Evolutionary conservation across 64 coral and sea anemone species (phyloP).

Genomic region (Porites lutea): DNA sequence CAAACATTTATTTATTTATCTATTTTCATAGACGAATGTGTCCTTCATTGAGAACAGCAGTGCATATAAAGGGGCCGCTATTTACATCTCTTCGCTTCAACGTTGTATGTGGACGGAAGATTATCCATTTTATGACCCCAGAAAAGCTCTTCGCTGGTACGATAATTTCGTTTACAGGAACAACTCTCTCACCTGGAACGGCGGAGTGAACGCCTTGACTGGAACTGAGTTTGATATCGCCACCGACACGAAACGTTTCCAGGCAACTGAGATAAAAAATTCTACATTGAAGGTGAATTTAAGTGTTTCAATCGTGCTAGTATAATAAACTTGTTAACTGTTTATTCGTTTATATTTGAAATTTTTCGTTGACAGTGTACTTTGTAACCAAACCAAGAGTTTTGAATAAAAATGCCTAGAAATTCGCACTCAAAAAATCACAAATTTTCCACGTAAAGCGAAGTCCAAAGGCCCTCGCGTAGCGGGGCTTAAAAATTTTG

Average conservation of each 20-base stretch:
- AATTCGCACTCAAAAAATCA: too few relatives aligned
- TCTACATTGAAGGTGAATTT: not conserved
- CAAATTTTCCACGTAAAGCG: too few relatives aligned
- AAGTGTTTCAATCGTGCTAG: not conserved
- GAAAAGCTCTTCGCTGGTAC: slow-evolving; percentile 81
- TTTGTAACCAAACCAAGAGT: too few relatives aligned
- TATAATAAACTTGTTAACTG: too few relatives aligned
- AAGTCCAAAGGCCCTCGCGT: too few relatives aligned
- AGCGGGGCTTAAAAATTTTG: too few relatives aligned
- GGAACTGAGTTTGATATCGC: slow-evolving; percentile 85
- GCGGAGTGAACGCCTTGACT: not conserved
- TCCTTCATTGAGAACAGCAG: slow-evolving; percentile 79
- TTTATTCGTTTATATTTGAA: too few relatives aligned
- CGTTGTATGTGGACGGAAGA: slow-evolving; percentile 84
- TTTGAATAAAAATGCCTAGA: too few relatives aligned
- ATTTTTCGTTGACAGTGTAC: too few relatives aligned
- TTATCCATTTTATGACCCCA: slow-evolving; percentile 49
- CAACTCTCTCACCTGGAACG: slow-evolving; percentile 50
- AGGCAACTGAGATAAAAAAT: not conserved
- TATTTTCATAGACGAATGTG: slow-evolving; percentile 61
- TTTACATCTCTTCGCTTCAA: slow-evolving; percentile 66
- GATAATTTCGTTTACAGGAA: slow-evolving; percentile 60
- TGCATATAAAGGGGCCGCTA: slow-evolving; percentile 79
- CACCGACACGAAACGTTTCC: slow-evolving; percentile 67
- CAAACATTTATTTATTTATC: slow-evolving; percentile 8